These are phyloP conservation scores for Hypercompe scribonia DNA, from an alignment of 2,888 invertebrate species.

Conservation along the genomic window DNA sequence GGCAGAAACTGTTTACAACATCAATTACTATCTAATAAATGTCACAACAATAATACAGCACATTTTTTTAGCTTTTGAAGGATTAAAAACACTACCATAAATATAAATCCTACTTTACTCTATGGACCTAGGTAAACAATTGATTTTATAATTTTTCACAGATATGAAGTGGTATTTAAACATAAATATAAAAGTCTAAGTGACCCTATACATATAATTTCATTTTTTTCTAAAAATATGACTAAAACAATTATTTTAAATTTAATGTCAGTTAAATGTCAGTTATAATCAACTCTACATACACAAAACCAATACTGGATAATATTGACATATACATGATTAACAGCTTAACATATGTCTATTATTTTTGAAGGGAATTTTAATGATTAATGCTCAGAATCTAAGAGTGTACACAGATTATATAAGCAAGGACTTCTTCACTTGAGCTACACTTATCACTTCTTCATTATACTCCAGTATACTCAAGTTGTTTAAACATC, in stretches of 20 bases:
- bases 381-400: slow-evolving; percentile 47
- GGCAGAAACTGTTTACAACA: not conserved
- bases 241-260: not conserved
- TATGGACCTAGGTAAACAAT: not conserved
- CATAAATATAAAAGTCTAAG: not conserved
- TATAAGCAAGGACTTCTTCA: slow-evolving; percentile 82
- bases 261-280: not conserved
- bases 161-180: not conserved
- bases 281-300: not conserved
- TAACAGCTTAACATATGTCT: slow-evolving; percentile 53
- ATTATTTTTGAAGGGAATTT: slow-evolving; percentile 55
- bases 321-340: slow-evolving; percentile 57
- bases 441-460: slow-evolving; percentile 90
- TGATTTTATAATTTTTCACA: not conserved
- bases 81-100: not conserved
- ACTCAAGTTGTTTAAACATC: slow-evolving; percentile 69
- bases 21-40: not conserved
- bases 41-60: not conserved
- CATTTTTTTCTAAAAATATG: not conserved
- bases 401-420: slow-evolving; percentile 57
- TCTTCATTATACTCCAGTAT: slow-evolving; percentile 61
- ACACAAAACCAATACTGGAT: slow-evolving; percentile 33
- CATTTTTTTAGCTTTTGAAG: not conserved
- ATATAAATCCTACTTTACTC: not conserved
- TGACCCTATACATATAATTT: not conserved